Base-by-base conservation (phyloP, 2,113 vertebrate species). In the Clarias gariepinus region DNA sequence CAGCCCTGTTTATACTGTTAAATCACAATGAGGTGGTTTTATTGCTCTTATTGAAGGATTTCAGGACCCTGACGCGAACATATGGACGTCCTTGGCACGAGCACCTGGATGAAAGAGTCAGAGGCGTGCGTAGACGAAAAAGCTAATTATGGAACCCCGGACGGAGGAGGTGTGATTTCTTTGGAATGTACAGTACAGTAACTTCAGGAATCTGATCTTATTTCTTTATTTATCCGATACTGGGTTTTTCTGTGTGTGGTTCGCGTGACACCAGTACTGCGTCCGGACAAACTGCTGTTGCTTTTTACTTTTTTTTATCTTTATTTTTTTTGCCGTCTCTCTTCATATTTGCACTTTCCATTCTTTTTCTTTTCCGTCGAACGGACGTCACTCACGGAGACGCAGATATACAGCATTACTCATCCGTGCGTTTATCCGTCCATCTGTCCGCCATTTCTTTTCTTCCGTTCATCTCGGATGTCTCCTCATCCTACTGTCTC, bases 361-460 rank as follows among this genome's bases (percentile, higher is more conserved):
- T n/a, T 80, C 30, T 15, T 28, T 41, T 73, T 73, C 18, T 55
- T 28, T 36, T 86, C 79, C 64, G 68, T 82, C 53, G 33, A 47
- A 19, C 85, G 0, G 11, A 55, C 68, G 78, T 82, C 85, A 82
- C 55, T 53, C 57, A 57, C 36, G 33, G 25, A 53, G 25, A 73
- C 10, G 18, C 78, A 86, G 57, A 81, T 47, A 64, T 66, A 68
- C 53, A 81, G 28, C 33, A 53, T 61, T 69, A 77, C 78, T 76
- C 81, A 82, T 87, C 57, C 41, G 84, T 82, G 88, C 86, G 81
- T 71, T 83, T 82, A 84, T 60, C 85, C 58, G n/a, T 12, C 82
- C 63, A 66, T 18, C 74, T 84, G 80, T 82, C 36, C 52, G 76
- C 28, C 33, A 41, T 30, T 83, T 74, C 47, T 84, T 30, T 52